Base-by-base conservation (phyloP, 2,113 vertebrate genomes). In the Onychostoma macrolepis region DNA sequence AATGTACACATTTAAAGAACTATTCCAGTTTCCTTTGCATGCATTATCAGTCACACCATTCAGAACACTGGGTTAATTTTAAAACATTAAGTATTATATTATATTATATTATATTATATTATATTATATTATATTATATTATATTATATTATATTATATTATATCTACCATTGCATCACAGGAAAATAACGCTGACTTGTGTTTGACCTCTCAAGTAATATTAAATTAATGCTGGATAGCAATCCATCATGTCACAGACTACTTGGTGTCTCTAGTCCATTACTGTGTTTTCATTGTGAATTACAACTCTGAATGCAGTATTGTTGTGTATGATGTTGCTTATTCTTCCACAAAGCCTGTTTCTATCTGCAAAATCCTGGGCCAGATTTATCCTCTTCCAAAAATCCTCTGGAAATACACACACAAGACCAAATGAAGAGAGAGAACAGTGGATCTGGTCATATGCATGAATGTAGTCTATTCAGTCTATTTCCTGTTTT, bases 401-500 rank as follows among this genome's bases (percentile, higher is more conserved):
- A 13, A 50, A 58, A 36, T 74, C 12, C 48, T 13, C 30, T 72
- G 24, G 33, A 58, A 58, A 74, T n/a, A 48, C 33, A 83, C 67
- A 74, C 12, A 38, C 30, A 17, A 38, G 69, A 48, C 17, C 30
- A 84, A 41, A 72, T 53, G 75, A 75, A 17, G 17, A 71, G 79
- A 15, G 33, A 26, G 30, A 58, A 79, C 77, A 67, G 71, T 63
- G 24, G 28, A 80, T 67, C 12, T 81, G 19, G 7, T 21, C 36
- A 33, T 58, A 1, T 33, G 24, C 1, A 89, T 81, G 69, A 89
- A 87, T 81, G 24, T 10, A 12, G 30, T 61, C 88, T 45, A 87
- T 89, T 89, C 81, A 58, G 58, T 65, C 4, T 3, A 38, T 50
- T 76, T 89, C 88, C 82, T 85, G 76, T 85, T 89, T 87, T 87